Percentiles rank a stretch among this genome's conserved stretches.
Evolutionary conservation across 1,140 invertebrate species (phyloP).

Genomic region (Elymnias hypermnestra): DNA sequence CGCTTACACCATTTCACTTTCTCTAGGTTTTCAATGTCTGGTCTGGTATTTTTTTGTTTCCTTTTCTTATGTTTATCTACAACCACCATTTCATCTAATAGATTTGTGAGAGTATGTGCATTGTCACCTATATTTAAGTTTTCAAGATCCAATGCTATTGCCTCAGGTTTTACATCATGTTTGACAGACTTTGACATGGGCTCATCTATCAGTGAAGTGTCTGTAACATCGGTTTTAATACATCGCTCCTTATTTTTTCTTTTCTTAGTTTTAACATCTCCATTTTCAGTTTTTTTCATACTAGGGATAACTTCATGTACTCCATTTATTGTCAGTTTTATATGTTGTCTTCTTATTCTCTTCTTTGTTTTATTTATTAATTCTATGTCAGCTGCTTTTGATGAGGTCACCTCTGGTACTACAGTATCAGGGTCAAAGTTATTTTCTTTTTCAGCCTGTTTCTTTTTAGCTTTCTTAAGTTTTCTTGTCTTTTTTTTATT

Average conservation of each 20-base stretch:
- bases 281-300: conserved; percentile 6
- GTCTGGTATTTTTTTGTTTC: conserved; percentile 27
- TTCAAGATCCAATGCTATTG: conserved; percentile 49
- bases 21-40: conserved; percentile 16
- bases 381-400: neutral
- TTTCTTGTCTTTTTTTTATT: conserved; percentile 22
- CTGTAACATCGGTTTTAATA: conserved; percentile 19
- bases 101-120: conserved; percentile 45
- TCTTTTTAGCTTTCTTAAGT: conserved; percentile 28
- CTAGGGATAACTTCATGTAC: neutral
- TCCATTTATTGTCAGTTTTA: neutral
- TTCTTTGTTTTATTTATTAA: conserved; percentile 2
- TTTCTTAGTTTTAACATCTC: conserved; percentile 22
- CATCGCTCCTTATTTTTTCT: conserved; percentile 44
- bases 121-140: conserved; percentile 60
- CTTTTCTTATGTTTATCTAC: conserved; percentile 51
- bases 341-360: conserved; percentile 7
- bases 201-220: conserved; percentile 24
- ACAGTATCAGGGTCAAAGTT: too few species aligned
- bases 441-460: conserved; percentile 34
- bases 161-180: conserved; percentile 40
- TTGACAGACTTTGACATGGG: conserved; percentile 30
- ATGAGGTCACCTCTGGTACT: too few species aligned
- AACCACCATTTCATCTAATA: conserved; percentile 59
- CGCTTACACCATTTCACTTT: conserved; percentile 55